Evolutionary conservation across 2,113 vertebrate genomes (phyloP), one percentile per base, ranked within the genome.

Genomic region (Notiomystis cincta): DNA sequence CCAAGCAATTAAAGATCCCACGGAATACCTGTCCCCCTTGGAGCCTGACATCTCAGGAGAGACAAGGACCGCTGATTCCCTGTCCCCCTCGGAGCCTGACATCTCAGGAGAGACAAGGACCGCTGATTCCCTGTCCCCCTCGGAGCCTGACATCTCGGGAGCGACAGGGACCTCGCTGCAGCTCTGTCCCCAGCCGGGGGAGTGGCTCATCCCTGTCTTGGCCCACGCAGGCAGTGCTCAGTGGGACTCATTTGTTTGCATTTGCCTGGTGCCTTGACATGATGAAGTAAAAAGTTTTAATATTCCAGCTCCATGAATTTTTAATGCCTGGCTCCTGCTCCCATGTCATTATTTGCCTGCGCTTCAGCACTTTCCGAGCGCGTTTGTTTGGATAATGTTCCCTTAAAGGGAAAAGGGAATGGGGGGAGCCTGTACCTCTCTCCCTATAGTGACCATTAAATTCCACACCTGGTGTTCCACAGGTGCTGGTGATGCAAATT

Each of bases 251-350:
- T 97, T 93, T 95, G 93, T 95, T 96, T 95, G 94, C 92, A 90
- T 97, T 97, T 87, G 92, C 94, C 85, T 82, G 89, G 82, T 95
- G 95, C 95, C 95, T 94, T 96, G 95, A 97, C 92, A 82, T 93
- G 96, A 97, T 92, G 92, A 95, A 96, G 90, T 95, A 90, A 93
- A 97, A 97, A 97, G 97, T 97, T 97, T 96, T 97, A 97, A 97
- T 97, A 97, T 97, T 96, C 82, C 78, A 27, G 85, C 61, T 6
- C 31, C 89, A 97, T 97, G 96, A 97, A 97, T 97, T 90, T 97
- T 97, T 97, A 96, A 97, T 97, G 96, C 92, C 90, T 90, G 95
- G 96, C 96, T 95, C 96, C 96, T 93, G 92, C 97, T 96, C 96
- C 91, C 33, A 50, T 94, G 94, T 97, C 96, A 84, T 97, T 96